phyloP scores from a whole-genome alignment of 2,797 vertebrate genomes.

The Onychomys arenicola region DNA sequence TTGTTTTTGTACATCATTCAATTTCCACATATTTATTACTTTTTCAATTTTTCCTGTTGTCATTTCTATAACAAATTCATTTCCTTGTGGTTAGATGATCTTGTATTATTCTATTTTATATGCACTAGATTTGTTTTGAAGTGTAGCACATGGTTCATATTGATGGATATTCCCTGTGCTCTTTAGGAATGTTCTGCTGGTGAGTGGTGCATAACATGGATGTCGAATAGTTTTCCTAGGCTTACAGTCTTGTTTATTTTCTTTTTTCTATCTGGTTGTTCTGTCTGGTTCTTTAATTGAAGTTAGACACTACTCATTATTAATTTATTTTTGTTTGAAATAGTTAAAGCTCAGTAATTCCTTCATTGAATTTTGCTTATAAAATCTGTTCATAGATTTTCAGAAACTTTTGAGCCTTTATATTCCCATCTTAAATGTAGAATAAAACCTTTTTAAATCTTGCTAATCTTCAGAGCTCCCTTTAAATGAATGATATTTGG shows the following conservation, averaged over 20 bases:
- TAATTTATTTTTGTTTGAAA: conserved; percentile 13
- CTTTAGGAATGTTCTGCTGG: neutral
- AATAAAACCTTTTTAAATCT: neutral
- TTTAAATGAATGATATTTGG: neutral
- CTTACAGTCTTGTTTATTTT: neutral
- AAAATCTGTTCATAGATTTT: neutral
- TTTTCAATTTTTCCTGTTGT: neutral
- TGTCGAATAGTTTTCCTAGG: neutral
- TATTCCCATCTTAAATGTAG: neutral
- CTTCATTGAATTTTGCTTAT: neutral
- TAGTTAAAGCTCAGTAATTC: neutral
- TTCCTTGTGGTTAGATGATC: neutral
- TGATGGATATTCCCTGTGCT: neutral
- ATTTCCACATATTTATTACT: neutral
- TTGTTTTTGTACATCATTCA: neutral
- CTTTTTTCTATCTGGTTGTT: neutral
- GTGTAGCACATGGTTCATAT: neutral
- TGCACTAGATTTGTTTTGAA: neutral
- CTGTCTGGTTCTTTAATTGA: neutral
- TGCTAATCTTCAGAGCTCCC: neutral
- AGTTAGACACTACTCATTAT: neutral
- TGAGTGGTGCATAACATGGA: neutral
- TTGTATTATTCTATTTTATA: neutral
- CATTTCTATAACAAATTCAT: neutral
- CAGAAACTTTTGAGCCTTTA: neutral